phyloP scores from a whole-genome alignment of 1,140 invertebrate species.

The Ceratoteleas bidentatus region DNA sequence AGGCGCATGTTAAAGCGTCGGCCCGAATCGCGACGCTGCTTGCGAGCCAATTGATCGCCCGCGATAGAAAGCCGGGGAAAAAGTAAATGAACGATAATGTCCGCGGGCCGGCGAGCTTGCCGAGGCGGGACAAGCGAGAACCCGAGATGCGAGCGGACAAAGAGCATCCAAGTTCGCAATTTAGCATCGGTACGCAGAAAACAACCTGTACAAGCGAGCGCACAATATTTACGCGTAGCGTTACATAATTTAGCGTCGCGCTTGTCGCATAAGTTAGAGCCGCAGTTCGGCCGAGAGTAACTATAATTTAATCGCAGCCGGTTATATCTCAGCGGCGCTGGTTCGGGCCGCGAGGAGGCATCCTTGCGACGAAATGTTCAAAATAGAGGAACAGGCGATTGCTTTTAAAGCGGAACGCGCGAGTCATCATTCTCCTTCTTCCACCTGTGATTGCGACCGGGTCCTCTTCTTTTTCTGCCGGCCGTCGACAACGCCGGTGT shows the following conservation, averaged over 20 bases:
- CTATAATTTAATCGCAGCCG: constrained; percentile 67
- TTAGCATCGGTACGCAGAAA: constrained; percentile 65
- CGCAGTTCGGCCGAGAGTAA: constrained; percentile 55
- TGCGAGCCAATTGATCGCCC: constrained; percentile 42
- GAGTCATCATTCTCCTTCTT: constrained; percentile 46
- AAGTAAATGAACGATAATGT: constrained; percentile 59
- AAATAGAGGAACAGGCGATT: constrained; percentile 73
- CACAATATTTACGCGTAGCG: constrained; percentile 67
- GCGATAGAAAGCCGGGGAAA: constrained; percentile 37
- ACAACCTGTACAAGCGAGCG: constrained; percentile 60
- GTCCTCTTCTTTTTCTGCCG: constrained; percentile 56
- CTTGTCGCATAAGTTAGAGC: constrained; percentile 68
- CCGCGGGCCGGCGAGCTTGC: not conserved
- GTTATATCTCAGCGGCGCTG: constrained; percentile 67
- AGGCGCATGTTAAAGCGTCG: constrained; percentile 34
- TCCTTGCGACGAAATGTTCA: constrained; percentile 64
- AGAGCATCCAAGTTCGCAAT: constrained; percentile 56
- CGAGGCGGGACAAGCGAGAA: constrained; percentile 8
- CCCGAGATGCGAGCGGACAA: constrained; percentile 43
- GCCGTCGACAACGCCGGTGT: constrained; percentile 34
- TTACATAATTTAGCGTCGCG: constrained; percentile 68
- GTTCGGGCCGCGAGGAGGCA: too few species aligned
- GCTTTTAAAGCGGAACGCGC: constrained; percentile 77
- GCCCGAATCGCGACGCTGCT: constrained; percentile 21
- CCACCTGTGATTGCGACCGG: constrained; percentile 31